phyloP scores from a whole-genome alignment of 2,888 invertebrate species.

The Volucella inflata region DNA sequence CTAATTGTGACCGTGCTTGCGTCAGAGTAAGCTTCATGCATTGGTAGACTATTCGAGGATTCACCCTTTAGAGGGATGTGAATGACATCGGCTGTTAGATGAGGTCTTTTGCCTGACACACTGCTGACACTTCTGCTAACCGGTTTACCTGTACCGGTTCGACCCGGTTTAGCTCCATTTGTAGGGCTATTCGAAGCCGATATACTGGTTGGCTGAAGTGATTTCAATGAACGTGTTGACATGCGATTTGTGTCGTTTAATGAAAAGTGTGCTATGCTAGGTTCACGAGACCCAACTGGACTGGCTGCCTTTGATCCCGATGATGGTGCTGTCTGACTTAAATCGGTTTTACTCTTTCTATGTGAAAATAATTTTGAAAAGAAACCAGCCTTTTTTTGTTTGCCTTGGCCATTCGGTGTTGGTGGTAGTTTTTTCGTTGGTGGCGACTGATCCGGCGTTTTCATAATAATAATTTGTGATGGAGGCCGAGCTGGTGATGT shows the following conservation, averaged over 20 bases:
- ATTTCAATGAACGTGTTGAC: slow-evolving; percentile 81
- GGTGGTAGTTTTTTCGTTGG: slow-evolving; percentile 86
- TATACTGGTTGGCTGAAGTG: slow-evolving; percentile 78
- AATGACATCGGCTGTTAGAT: slow-evolving; percentile 86
- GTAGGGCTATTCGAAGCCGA: slow-evolving; percentile 83
- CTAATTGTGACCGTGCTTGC: slow-evolving; percentile 83
- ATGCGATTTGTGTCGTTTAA: slow-evolving; percentile 80
- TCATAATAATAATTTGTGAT: slow-evolving; percentile 82
- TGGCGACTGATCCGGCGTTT: slow-evolving; percentile 83
- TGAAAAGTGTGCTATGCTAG: slow-evolving; percentile 80
- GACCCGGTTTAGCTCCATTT: slow-evolving; percentile 71
- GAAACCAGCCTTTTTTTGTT: slow-evolving; percentile 85
- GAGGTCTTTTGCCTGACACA: slow-evolving; percentile 86
- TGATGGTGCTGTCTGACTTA: slow-evolving; percentile 78
- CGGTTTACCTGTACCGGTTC: slow-evolving; percentile 83
- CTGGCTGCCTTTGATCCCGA: slow-evolving; percentile 77
- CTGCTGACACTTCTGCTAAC: slow-evolving; percentile 87
- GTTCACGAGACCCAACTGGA: slow-evolving; percentile 80
- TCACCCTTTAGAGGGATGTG: slow-evolving; percentile 88
- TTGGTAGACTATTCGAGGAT: slow-evolving; percentile 84
- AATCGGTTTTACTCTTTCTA: slow-evolving; percentile 85
- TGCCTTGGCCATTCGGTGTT: slow-evolving; percentile 84
- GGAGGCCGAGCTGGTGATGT: slow-evolving; percentile 77
- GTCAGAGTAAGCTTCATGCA: slow-evolving; percentile 84
- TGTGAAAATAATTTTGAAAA: slow-evolving; percentile 87